Base-by-base conservation (phyloP, 37 sponge, comb jelly and placozoan genomes). In the Chondrilla cf. caribensis region DNA sequence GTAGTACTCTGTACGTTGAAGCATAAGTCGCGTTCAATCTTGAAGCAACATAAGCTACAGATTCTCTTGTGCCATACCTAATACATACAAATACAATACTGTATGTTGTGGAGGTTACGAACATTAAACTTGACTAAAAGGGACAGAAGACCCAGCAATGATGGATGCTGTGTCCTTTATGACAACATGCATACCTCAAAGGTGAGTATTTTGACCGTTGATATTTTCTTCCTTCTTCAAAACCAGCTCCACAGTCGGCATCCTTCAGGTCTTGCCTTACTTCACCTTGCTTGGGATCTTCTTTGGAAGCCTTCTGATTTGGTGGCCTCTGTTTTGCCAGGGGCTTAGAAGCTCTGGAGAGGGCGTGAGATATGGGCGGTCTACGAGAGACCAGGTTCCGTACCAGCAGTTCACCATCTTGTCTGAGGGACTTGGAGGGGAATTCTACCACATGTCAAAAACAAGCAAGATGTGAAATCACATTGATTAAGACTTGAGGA, bases 1-100 rank as follows among this genome's bases (percentile, higher is more conserved):
- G 58, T 5, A 96, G 62, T 11, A 91, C 97, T 73, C 97, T 78
- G 25, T 86, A 79, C 4, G 90, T 89, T 8, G 82, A 58, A 47
- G 89, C 92, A 78, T 97, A 97, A 0, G 82, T 60, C 17, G 90
- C 89, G 21, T 87, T 83, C 18, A 92, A 60, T 44, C 97, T 82
- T 21, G 85, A 86, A 22, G 90, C 95, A 33, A 82, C 81, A 57
- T 85, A 94, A 5, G 87, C 86, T n/a, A 97, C 25, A 22, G 80
- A 83, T 28, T 91, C 95, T 35, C 89, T 84, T 47, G 55, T 70
- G 0, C 83, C 84, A 68, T 97, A 94, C 72, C 91, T 95, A 40
- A 28, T n/a, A n/a, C n/a, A n/a, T n/a, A n/a, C n/a, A n/a, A n/a
- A n/a, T n/a, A n/a, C n/a, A n/a, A n/a, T n/a, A n/a, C n/a, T n/a